Evolutionary conservation across 2,797 vertebrate genomes (phyloP).

Genomic region (Bryconaethiops microstoma): DNA sequence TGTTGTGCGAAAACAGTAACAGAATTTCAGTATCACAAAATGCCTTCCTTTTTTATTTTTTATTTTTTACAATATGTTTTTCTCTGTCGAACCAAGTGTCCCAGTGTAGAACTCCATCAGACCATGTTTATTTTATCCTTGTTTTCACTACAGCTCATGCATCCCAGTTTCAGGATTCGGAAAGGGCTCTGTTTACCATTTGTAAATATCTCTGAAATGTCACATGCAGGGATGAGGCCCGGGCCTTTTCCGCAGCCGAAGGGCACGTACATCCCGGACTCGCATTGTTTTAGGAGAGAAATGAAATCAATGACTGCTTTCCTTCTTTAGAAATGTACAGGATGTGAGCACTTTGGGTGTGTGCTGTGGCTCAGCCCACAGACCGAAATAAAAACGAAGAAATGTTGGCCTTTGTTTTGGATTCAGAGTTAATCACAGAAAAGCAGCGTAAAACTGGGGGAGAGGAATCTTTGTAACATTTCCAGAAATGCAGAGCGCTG

Average conservation of each 20-base stretch:
- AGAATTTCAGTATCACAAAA: no score
- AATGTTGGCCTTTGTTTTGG: conserved; percentile 24
- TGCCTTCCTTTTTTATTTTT: no score
- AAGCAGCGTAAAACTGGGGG: neutral
- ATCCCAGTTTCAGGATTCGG: neutral
- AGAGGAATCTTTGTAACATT: conserved; percentile 1
- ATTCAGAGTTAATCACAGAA: conserved; percentile 2
- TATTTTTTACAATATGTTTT: no score
- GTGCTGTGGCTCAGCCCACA: neutral
- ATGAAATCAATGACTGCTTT: conserved; percentile 46
- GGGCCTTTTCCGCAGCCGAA: conserved; percentile 23
- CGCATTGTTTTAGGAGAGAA: conserved; percentile 42
- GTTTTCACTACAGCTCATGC: neutral
- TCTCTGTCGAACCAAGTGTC: neutral
- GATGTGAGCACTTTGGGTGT: conserved; percentile 39
- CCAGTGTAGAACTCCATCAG: neutral
- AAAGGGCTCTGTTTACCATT: conserved; percentile 25
- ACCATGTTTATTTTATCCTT: neutral
- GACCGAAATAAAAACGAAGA: conserved; percentile 14
- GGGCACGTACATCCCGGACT: conserved; percentile 24
- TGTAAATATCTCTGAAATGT: conserved; percentile 44
- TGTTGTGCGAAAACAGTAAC: no score
- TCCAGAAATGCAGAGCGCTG: neutral
- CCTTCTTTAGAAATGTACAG: conserved; percentile 43
- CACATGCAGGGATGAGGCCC: neutral